Base-by-base conservation (phyloP, 2,888 invertebrate species). In the Zaprionus lineosus region DNA sequence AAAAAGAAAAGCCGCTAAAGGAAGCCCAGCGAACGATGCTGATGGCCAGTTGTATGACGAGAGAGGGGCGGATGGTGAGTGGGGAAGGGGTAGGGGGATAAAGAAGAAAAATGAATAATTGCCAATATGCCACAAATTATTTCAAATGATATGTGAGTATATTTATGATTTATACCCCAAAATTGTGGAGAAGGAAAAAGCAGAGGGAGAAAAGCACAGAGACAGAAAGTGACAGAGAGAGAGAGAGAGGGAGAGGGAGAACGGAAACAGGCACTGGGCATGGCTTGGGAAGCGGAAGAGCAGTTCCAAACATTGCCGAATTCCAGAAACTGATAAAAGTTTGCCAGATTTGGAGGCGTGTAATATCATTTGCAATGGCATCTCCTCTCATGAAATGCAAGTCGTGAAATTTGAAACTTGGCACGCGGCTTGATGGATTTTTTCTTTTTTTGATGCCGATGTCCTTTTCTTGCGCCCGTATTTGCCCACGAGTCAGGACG, bases 71-170 rank as follows among this genome's bases (percentile, higher is more conserved):
- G 9, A 29, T 26, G 1, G 18, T n/a, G n/a, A n/a, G n/a, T n/a
- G 15, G 11, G 16, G 37, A 44, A 16, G 14, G 26, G 29, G 1
- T 11, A 40, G n/a, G 16, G 29, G 15, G 29, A 43, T n/a, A 52
- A 62, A 59, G 46, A 71, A 59, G 50, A 71, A 58, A 39, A 70
- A 86, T 86, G 84, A 82, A 86, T 86, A 86, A 83, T 83, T 83
- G 86, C 86, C 86, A 83, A 83, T 84, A 84, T 86, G 83, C 84
- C 86, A 84, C 78, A 86, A 81, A 84, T 82, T 77, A 81, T 84
- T 83, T 73, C 78, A 86, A 84, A 86, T 81, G 70, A 86, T 84
- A 81, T 86, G 84, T 84, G 85, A 85, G 84, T 83, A 65, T 84
- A 84, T 86, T 86, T 82, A 82, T 86, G 81, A 82, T 82, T 82